Evolutionary conservation across 30 jellyfish, hydroid and myxozoan genomes (phyloP).

Genomic region (Pelagia noctiluca): DNA sequence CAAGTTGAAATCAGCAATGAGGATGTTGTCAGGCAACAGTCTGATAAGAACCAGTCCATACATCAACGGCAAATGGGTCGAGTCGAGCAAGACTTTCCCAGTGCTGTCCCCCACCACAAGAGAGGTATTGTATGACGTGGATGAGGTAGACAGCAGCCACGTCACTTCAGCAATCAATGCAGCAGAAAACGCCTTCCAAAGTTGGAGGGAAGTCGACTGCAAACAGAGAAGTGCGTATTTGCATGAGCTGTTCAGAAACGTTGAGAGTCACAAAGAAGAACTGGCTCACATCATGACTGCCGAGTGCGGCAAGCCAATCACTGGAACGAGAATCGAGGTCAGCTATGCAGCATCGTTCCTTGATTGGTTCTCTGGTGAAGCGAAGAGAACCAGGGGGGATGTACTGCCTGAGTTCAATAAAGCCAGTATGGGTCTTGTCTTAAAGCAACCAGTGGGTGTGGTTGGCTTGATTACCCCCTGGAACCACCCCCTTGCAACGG

Average conservation of each 20-base stretch:
- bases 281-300: constrained; percentile 82
- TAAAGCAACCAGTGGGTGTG: constrained; percentile 96
- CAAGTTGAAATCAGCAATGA: constrained; percentile 28
- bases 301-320: constrained; percentile 91
- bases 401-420: constrained; percentile 61
- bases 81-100: constrained; percentile 53
- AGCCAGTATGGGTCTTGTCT: constrained; percentile 41
- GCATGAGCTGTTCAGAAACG: constrained; percentile 26
- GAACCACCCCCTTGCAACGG: constrained; percentile 96
- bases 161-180: constrained; percentile 66
- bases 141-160: constrained; percentile 62
- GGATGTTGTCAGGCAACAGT: constrained; percentile 46
- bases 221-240: constrained; percentile 66
- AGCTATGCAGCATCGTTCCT: constrained; percentile 87
- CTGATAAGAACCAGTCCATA: constrained; percentile 51
- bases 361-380: constrained; percentile 96
- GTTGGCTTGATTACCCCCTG: constrained; percentile 97
- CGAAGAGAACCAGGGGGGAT: constrained; percentile 89
- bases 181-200: constrained; percentile 75
- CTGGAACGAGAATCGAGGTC: constrained; percentile 80
- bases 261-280: constrained; percentile 62
- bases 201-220: constrained; percentile 53
- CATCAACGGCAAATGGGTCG: constrained; percentile 78
- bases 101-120: constrained; percentile 76
- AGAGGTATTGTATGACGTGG: constrained; percentile 55